Evolutionary conservation across 2,113 vertebrate genomes (phyloP), one percentile per base, ranked within the genome.

Genomic region (Antidorcas marsupialis): DNA sequence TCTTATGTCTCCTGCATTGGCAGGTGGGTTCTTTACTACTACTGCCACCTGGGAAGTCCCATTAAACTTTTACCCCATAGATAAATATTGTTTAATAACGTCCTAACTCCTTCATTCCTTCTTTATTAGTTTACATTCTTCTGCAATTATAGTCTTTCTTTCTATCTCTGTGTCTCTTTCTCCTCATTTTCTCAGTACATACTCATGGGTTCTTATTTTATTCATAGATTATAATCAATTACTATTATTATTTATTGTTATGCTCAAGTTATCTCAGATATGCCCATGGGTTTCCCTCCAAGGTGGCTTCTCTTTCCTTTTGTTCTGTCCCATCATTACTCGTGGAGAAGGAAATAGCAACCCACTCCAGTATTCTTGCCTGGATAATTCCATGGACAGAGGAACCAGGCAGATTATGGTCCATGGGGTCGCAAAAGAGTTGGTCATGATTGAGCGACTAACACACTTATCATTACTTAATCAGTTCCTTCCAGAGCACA

Each of bases 391-490:
- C 64, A 21, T 36, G 64, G 33, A 67, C 64, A n/a, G 64, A 67
- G 33, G 64, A 67, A 9, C 64, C 33, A 36, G 17, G 16, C 2
- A 1, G 64, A 2, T 67, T 67, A 21, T 67, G 64, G 64, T 36
- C 64, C 64, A 67, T 0, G 64, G 33, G 4, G 17, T 67, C 0
- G 9, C 64, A 36, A 67, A 36, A 67, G 33, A 67, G 64, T 67
- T 36, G 8, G 8, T 11, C 33, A n/a, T 1, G 0, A 67, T 2
- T 67, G 64, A 36, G 64, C 0, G 2, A 67, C 64, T 67, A 19
- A 67, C 17, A 64, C 28, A 16, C 60, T 62, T 62, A n/a, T 47
- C 53, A 79, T 79, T 59, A 43, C 78, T 91, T 91, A 30, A 36
- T 81, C 30, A n/a, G 19, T 91, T 90, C 17, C 52, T 30, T 78